Base-by-base conservation (phyloP, 2,888 invertebrate species). In the Drosophila neoperkinsi region DNA sequence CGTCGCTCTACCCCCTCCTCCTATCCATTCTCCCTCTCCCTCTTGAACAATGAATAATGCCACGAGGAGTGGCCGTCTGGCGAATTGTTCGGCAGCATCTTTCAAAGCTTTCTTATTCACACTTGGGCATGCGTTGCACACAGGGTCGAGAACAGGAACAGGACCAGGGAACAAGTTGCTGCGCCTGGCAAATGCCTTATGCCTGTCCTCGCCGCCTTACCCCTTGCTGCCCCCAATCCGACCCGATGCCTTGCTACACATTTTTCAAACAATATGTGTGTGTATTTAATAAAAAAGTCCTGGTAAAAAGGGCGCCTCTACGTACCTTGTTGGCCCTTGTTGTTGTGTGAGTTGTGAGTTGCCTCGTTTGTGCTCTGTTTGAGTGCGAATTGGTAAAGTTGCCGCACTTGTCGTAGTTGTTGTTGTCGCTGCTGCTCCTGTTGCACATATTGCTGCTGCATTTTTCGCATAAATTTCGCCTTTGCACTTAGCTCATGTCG, bases 391-490 rank as follows among this genome's bases (percentile, higher is more conserved):
- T 75, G 53, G 28, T 38, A 10, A 28, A 13, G 34, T 50, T 65
- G 43, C 43, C 33, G 49, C 9, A 57, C 50, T 33, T 65, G 58
- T 21, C 60, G 38, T 25, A 25, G 67, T 33, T 58, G 66, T 9
- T 72, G 70, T 46, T 65, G 72, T 33, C 9, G 7, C 16, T 16
- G 46, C 21, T 53, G 61, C 61, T 71, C 79, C 71, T 78, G 86
- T 74, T 81, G 77, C 79, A 79, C 88, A 86, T 86, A 88, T 90
- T 90, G 87, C 82, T 63, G 74, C 70, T 79, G 88, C 91, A 90
- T 90, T 90, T 84, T 81, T 82, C 84, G 90, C 90, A 90, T 90
- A 90, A 84, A 91, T 90, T 90, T 90, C 74, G 56, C 80, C 81
- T 83, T 75, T 82, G 88, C 88, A 84, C 86, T 91, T 88, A 86